phyloP scores from a whole-genome alignment of 2,888 invertebrate species.

The Caenorhabditis parvicauda region DNA sequence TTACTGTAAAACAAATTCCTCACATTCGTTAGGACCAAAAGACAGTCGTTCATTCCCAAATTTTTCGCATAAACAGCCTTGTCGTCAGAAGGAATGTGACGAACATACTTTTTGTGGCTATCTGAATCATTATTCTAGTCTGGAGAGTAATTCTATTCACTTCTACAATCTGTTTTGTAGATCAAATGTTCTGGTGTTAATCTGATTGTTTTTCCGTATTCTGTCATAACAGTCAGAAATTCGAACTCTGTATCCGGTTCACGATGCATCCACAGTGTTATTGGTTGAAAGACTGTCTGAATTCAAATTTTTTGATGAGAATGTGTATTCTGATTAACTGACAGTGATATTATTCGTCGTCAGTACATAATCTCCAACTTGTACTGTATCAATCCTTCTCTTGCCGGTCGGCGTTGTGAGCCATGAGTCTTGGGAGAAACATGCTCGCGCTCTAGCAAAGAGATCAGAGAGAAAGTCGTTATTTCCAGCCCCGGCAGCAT shows the following conservation, averaged over 20 bases:
- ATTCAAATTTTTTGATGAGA: too few relatives aligned
- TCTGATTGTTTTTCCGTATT: slow-evolving; percentile 35
- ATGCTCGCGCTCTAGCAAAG: too few relatives aligned
- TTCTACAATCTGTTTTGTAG: slow-evolving; percentile 28
- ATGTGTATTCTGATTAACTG: background rate
- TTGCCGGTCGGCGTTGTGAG: slow-evolving; percentile 34
- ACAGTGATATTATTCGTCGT: slow-evolving; percentile 21
- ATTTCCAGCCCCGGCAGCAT: too few relatives aligned
- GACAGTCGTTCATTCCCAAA: slow-evolving; percentile 29
- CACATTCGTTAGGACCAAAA: slow-evolving; percentile 19
- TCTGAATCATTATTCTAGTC: too few relatives aligned
- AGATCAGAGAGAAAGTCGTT: too few relatives aligned
- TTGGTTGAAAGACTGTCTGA: slow-evolving; percentile 18
- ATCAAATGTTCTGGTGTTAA: slow-evolving; percentile 33
- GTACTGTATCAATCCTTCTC: slow-evolving; percentile 32
- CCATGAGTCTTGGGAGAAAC: slow-evolving; percentile 39
- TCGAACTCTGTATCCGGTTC: slow-evolving; percentile 25
- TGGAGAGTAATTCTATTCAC: too few relatives aligned
- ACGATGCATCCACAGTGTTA: slow-evolving; percentile 31
- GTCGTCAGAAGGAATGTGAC: slow-evolving; percentile 15
- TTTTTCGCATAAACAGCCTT: slow-evolving; percentile 30
- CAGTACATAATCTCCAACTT: slow-evolving; percentile 34
- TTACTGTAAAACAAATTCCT: too few relatives aligned
- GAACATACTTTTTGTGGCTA: slow-evolving; percentile 16
- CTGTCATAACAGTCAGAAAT: slow-evolving; percentile 35